Evolutionary conservation across 2,797 vertebrate species (phyloP), one percentile per base, ranked within the genome.

Genomic region (Emydoidea blandingii): DNA sequence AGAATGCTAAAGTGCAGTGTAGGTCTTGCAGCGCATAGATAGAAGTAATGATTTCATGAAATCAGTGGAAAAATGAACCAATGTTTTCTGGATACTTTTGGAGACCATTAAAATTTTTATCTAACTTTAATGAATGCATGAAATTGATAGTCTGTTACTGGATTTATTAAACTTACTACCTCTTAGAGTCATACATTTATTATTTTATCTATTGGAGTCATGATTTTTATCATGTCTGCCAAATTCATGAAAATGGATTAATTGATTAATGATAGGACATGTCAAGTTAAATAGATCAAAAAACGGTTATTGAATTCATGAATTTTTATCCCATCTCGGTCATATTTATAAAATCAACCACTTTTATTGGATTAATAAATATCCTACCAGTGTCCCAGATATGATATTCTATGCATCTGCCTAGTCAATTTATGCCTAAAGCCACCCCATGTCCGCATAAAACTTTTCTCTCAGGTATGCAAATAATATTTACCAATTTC

Each of bases 261-360:
- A 53, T 53, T 27, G 25, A 5, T 19, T 68, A 23, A 37, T 44
- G 31, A 57, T 15, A 15, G 27, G 74, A 78, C 27, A 79, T 81
- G 29, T 34, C 78, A 79, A 16, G 41, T 57, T 79, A 91, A 89
- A 1, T 37, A 84, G 1, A 4, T 65, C n/a, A 29, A 23, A 76
- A 88, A 2, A 81, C 44, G 18, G 88, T 76, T 0, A 0, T 12
- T 90, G 49, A 34, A 19, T 81, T 89, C 0, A 5, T n/a, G 25
- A 78, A 31, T 44, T 49, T 78, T 27, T 49, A 31, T 15, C 25
- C 25, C 3, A 3, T 9, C 1, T 41, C 83, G 1, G 4, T 49
- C 44, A 78, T 44, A 78, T 49, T 14, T 49, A 31, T 88, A 49
- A 90, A 83, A 83, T 5, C 53, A 57, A 10, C 14, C 21, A 2